Evolutionary conservation across 2,888 invertebrate genomes (phyloP).

Genomic region (Aplocera efformata): DNA sequence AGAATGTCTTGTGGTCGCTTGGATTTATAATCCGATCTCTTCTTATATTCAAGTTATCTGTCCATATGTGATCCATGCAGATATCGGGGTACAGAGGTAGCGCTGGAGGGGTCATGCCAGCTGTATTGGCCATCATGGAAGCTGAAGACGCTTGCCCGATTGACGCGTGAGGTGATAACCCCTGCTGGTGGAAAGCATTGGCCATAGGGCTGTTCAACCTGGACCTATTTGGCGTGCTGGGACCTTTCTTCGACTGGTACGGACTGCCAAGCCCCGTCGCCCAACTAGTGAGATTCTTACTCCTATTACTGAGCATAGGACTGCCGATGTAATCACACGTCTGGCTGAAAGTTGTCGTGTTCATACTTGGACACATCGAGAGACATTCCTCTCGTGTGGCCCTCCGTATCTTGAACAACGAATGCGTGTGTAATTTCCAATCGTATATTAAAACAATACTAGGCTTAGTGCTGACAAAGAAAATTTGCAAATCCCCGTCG

Average conservation of each 20-base stretch:
- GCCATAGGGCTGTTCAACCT: slow-evolving; percentile 71
- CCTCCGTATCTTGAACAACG: slow-evolving; percentile 89
- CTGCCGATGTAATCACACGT: slow-evolving; percentile 65
- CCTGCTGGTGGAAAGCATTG: slow-evolving; percentile 68
- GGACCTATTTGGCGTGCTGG: slow-evolving; percentile 56
- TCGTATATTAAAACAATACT: slow-evolving; percentile 92
- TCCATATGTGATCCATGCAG: slow-evolving; percentile 95
- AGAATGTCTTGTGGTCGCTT: slow-evolving; percentile 84
- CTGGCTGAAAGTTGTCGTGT: slow-evolving; percentile 66
- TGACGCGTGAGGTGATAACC: slow-evolving; percentile 68
- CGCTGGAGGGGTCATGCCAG: slow-evolving; percentile 73
- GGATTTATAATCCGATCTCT: slow-evolving; percentile 59
- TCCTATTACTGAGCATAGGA: slow-evolving; percentile 62
- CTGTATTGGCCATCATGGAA: slow-evolving; percentile 70
- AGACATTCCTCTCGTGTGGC: slow-evolving; percentile 87
- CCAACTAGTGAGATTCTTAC: slow-evolving; percentile 59
- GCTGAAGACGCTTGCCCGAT: slow-evolving; percentile 68
- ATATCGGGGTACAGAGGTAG: slow-evolving; percentile 90
- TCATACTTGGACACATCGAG: slow-evolving; percentile 78
- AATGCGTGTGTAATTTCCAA: slow-evolving; percentile 87
- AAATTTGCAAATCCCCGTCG: slow-evolving; percentile 84
- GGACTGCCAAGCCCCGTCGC: slow-evolving; percentile 62
- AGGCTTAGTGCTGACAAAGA: slow-evolving; percentile 88
- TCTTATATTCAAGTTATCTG: slow-evolving; percentile 80
- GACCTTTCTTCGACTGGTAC: slow-evolving; percentile 54